A percentile compares a stretch with the other conserved stretches of the same genome.
Evolutionary conservation across 2,113 vertebrate genomes (phyloP).

Genomic region (Chiloscyllium plagiosum): DNA sequence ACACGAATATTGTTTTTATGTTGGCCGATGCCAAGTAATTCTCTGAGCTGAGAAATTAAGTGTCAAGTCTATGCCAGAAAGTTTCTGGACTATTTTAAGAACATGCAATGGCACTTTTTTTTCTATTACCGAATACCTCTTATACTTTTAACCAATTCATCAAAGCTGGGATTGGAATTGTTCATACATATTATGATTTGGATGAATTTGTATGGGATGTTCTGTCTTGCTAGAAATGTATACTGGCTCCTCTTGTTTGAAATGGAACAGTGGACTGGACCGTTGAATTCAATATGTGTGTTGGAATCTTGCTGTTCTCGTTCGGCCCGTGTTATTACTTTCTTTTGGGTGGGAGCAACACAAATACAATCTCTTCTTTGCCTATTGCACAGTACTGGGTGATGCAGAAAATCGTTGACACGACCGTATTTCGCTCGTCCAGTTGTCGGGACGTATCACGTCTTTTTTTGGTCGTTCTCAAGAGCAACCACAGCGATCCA

Average conservation of each 20-base stretch:
- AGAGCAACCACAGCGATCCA: constrained; percentile 95
- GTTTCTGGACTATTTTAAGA: constrained; percentile 29
- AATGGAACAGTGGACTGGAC: background rate
- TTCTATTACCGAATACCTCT: background rate
- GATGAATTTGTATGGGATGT: background rate
- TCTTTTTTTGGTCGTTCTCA: constrained; percentile 55
- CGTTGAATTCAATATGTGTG: background rate
- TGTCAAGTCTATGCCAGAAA: constrained; percentile 17
- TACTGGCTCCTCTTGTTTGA: constrained; percentile 25
- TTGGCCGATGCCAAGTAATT: constrained; percentile 18
- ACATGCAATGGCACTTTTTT: constrained; percentile 26
- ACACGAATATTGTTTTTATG: constrained; percentile 33
- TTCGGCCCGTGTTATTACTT: constrained; percentile 29
- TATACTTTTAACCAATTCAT: constrained; percentile 2
- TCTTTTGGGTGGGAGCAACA: constrained; percentile 3
- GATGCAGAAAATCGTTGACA: constrained; percentile 49
- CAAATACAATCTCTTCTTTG: constrained; percentile 49
- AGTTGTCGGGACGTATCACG: constrained; percentile 2
- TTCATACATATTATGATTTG: background rate
- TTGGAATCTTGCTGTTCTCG: constrained; percentile 20
- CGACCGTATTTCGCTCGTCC: constrained; percentile 29
- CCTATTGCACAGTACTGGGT: constrained; percentile 57
- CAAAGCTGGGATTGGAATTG: constrained; percentile 31
- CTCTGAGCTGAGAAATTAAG: constrained; percentile 11
- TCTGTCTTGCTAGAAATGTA: constrained; percentile 30